Base-by-base conservation (phyloP, 2,113 vertebrate genomes). In the Zootoca vivipara region DNA sequence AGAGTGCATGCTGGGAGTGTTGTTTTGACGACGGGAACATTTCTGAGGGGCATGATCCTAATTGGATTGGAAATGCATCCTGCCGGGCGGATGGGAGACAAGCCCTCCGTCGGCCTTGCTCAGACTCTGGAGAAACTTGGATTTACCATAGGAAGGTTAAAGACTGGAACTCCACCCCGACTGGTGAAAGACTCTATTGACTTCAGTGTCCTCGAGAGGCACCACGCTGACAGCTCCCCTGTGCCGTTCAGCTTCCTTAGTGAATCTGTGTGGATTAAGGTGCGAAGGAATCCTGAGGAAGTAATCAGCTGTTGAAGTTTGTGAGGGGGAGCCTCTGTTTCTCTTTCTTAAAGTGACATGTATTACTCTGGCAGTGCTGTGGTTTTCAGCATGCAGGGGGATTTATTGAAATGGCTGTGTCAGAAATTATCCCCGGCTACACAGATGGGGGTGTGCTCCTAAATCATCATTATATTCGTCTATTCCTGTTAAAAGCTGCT, bases 201-300 rank as follows among this genome's bases (percentile, higher is more conserved):
- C 89, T 97, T 99, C 90, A 92, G 92, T 0, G 91, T 96, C 83
- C 94, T 98, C 18, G 18, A 94, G 33, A 84, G 96, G 38, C 97
- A 95, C 0, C 83, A 26, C 0, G 96, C 98, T 10, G 99, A 99
- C 94, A 92, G 95, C 40, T 95, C 94, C 1, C 97, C 99, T 0
- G 92, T 96, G 26, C 99, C 99, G 0, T 99, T 99, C 97, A 99
- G 98, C 96, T 99, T 99, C 95, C 95, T 98, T n/a, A 99, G 96
- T 64, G 92, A 96, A 78, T 72, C 91, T 0, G 97, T 98, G 38
- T 97, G 96, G 96, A 97, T 98, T 91, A 95, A 96, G 96, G 97
- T 98, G 91, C 85, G 94, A 24, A 0, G n/a, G 56, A 83, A 26
- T 2, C 1, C 30, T 1, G 26, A 24, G 20, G 5, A 8, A 7